Evolutionary conservation across 1,140 invertebrate species (phyloP), one percentile per base, ranked within the genome.

Genomic region (Brachionus plicatilis): DNA sequence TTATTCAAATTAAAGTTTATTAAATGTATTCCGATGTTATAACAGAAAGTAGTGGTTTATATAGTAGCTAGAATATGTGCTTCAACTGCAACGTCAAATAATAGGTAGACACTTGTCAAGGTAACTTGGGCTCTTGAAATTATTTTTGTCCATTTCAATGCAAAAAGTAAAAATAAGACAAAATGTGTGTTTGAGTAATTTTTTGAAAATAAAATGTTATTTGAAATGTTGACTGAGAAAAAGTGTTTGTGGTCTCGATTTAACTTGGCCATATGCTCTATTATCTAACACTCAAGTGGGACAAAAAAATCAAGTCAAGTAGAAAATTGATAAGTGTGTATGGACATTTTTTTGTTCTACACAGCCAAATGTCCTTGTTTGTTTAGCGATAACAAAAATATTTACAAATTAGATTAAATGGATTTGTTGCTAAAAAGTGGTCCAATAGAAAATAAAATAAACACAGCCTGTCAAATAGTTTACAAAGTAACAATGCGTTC

Each of bases 331-430:
- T 60, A 60, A 60, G 53, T 60, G 9, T 60, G 7, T 53, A 53
- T 53, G 0, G 5, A 47, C 53, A 60, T 60, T 60, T 60, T 60
- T 24, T 7, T 7, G n/a, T 4, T 7, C 9, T 60, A 27, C 11
- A 9, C 3, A n/a, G 33, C 66, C 66, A 68, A 68, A 68, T 68
- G 66, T 68, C 66, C 29, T 17, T 68, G n/a, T 68, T 68, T 68
- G 5, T 68, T 68, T 68, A 41, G 33, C 17, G 41, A 43, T 43
- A 75, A 41, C 33, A 43, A 75, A 75, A 75, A 75, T 75, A 75
- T 75, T 75, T 75, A 75, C 41, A 43, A 75, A 75, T 75, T 75
- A 75, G 70, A 75, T 75, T 75, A 75, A 37, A 45, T 45, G 70
- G 37, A 47, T 75, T 75, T 75, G 43, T 41, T 72, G 11, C 3